Conservation (phyloP, 2,113 vertebrate genomes). For the Genyomyrus donnyi region DNA sequence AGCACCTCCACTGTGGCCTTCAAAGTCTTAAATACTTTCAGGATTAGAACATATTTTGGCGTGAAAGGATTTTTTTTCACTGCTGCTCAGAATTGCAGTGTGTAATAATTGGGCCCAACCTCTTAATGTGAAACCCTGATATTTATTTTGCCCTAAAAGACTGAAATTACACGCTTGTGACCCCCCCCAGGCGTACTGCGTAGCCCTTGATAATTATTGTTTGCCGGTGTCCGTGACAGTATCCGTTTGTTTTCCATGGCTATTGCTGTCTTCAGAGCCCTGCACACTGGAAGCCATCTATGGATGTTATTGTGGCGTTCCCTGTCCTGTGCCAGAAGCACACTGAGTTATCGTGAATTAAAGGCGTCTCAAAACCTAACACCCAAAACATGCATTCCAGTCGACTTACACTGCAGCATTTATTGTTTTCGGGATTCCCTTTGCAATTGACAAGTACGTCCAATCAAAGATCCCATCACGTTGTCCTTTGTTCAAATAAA, state of each 20-base stretch:
- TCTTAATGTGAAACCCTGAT: not conserved
- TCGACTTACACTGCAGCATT: not conserved
- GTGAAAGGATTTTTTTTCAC: not conserved
- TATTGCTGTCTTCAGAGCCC: not conserved
- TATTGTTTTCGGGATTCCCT: not conserved
- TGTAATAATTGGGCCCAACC: not conserved
- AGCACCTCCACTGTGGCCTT: not conserved
- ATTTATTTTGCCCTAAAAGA: not conserved
- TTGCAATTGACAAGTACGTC: not conserved
- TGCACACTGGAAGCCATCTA: not conserved
- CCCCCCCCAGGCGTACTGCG: not conserved
- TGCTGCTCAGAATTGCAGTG: not conserved
- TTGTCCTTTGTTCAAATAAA: not conserved
- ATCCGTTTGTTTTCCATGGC: not conserved
- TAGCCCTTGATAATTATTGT: not conserved
- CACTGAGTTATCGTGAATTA: not conserved
- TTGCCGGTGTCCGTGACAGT: not conserved
- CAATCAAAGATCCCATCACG: not conserved
- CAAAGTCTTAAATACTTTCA: not conserved
- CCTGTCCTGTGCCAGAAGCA: not conserved
- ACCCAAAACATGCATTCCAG: not conserved
- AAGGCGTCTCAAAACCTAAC: not conserved
- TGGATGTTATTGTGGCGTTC: not conserved
- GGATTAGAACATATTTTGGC: not conserved
- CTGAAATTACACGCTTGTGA: not conserved